phyloP scores from a whole-genome alignment of 2,797 vertebrate species.

The Podarcis siculus region DNA sequence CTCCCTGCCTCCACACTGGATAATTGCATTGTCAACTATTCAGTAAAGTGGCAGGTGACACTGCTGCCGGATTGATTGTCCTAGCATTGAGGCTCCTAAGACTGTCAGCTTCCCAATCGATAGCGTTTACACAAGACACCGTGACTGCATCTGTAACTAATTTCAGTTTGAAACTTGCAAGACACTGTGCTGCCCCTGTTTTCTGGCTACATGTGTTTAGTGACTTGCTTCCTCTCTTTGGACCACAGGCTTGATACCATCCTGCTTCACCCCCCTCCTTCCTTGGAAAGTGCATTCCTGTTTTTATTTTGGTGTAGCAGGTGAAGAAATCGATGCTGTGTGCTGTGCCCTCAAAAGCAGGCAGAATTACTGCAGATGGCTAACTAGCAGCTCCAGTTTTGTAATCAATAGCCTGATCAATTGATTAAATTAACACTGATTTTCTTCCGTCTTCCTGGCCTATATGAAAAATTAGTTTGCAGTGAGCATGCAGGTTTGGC shows the following conservation, averaged over 20 bases:
- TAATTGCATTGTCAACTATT: constrained; percentile 89
- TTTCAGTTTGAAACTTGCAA: constrained; percentile 80
- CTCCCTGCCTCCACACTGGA: constrained; percentile 87
- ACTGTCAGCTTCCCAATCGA: constrained; percentile 85
- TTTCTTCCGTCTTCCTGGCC: constrained; percentile 74
- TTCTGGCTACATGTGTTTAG: constrained; percentile 55
- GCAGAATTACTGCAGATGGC: constrained; percentile 76
- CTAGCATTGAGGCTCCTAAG: constrained; percentile 77
- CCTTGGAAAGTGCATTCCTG: neutral
- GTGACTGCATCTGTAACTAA: constrained; percentile 86
- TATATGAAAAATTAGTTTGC: constrained; percentile 77
- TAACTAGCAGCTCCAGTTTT: constrained; percentile 80
- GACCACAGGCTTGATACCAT: constrained; percentile 44
- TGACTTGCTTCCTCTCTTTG: constrained; percentile 46
- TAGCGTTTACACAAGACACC: constrained; percentile 86
- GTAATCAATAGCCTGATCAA: constrained; percentile 85
- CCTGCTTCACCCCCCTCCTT: neutral
- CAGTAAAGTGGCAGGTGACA: constrained; percentile 87
- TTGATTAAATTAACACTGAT: constrained; percentile 90
- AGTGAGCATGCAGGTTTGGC: constrained; percentile 55
- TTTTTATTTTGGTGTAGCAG: constrained; percentile 69
- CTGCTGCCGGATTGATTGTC: constrained; percentile 82
- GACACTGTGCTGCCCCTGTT: constrained; percentile 66
- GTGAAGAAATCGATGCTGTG: constrained; percentile 74
- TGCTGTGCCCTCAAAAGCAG: constrained; percentile 79